Percentiles rank a stretch among this genome's conserved stretches.
Conservation (phyloP, 1,140 invertebrate genomes). For the Temnothorax curvispinosus region DNA sequence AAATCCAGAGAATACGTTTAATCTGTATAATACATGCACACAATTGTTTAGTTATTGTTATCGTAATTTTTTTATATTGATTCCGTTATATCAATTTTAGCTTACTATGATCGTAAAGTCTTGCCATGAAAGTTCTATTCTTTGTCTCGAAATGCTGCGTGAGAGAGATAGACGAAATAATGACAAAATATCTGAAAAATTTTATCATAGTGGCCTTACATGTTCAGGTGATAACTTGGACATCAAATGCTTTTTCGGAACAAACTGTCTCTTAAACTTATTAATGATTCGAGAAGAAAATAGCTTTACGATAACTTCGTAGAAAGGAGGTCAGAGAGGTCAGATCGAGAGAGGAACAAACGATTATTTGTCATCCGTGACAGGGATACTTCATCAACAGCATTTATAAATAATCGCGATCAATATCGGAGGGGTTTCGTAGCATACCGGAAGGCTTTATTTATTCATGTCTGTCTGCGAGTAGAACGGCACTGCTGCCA, state of each 20-base stretch:
- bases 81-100: background rate
- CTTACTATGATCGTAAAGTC: background rate
- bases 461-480: constrained; percentile 63
- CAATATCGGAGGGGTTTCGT: constrained; percentile 31
- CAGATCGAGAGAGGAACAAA: constrained; percentile 1
- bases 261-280: constrained; percentile 4
- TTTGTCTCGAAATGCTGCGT: background rate
- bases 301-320: constrained; percentile 4
- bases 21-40: background rate
- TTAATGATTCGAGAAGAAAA: constrained; percentile 44
- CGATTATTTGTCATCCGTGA: constrained; percentile 31
- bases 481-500: constrained; percentile 26
- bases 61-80: background rate
- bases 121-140: background rate
- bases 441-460: constrained; percentile 59
- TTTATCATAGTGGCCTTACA: background rate
- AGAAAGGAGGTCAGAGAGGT: constrained; percentile 1
- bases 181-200: background rate
- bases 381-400: constrained; percentile 8
- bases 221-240: background rate
- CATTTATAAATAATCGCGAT: constrained; percentile 66
- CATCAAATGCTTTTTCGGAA: background rate
- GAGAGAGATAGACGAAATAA: background rate
- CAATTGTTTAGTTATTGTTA: background rate
- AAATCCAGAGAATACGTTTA: background rate